Evolutionary conservation across 2,113 vertebrate genomes (phyloP), one percentile per base, ranked within the genome.

Genomic region (Pao palembangensis): DNA sequence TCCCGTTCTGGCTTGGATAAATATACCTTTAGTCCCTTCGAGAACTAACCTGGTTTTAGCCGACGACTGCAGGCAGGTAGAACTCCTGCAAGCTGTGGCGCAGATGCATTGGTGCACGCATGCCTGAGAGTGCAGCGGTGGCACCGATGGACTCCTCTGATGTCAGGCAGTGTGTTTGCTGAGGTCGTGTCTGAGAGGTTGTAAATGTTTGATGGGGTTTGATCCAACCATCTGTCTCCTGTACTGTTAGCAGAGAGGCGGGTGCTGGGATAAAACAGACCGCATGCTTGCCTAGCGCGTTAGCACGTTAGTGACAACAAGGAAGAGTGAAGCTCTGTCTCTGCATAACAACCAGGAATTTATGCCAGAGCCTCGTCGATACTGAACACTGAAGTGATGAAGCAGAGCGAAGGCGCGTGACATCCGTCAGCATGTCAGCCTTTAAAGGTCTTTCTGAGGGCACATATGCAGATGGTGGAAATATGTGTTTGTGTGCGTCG

Each of bases 161-260:
- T 80, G 78, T 76, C 76, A 69, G 68, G 50, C 50, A 56, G 58
- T 38, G 69, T 48, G 50, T 31, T 56, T 66, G 69, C 71, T 69
- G 78, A 80, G 68, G 34, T 76, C 61, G 73, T 64, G 76, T 79
- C 77, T 78, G 78, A 20, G 79, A 67, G 81, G 82, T 81, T 85
- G 86, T 89, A 86, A 87, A 89, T 89, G 89, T 90, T 88, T 90
- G 84, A 88, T 89, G 81, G 78, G 69, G 61, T 84, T 89, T 85
- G 84, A 81, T 86, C 79, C 77, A 23, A 77, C 85, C 88, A 90
- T 89, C 89, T 89, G 89, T 83, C 85, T 79, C 65, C 77, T 42
- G 69, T 47, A n/a, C 71, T 55, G 66, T 70, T 51, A 56, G 67
- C 58, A 69, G 56, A 60, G 18, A 59, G 58, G 71, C 51, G 49